Percentiles rank a stretch among this genome's conserved stretches.
Evolutionary conservation across 2,797 vertebrate genomes (phyloP).

Genomic region (Acanthurus leucopareius): DNA sequence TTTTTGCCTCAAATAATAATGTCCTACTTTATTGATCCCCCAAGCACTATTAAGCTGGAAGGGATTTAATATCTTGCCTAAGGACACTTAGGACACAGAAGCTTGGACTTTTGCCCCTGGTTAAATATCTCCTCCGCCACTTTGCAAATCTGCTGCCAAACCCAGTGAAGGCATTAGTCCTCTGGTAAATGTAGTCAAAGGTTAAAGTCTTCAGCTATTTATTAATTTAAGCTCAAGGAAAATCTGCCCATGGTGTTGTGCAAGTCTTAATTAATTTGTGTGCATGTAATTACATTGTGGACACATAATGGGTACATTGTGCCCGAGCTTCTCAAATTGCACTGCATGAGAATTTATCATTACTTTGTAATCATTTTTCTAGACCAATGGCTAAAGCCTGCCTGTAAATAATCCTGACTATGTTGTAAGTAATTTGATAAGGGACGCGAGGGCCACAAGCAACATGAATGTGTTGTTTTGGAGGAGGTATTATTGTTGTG

Average conservation of each 20-base stretch:
- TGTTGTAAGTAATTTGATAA: constrained; percentile 9
- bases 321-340: constrained; percentile 25
- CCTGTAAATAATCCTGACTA: not conserved
- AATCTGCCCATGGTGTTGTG: constrained; percentile 33
- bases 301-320: constrained; percentile 30
- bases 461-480: not conserved
- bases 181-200: constrained; percentile 27
- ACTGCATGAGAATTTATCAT: constrained; percentile 30
- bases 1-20: not conserved
- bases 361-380: constrained; percentile 21
- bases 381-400: constrained; percentile 3
- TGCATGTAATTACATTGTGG: constrained; percentile 53
- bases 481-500: not conserved
- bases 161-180: not conserved
- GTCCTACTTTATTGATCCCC: not conserved
- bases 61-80: not conserved
- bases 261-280: constrained; percentile 56
- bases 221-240: constrained; percentile 47
- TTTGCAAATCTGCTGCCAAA: constrained; percentile 18
- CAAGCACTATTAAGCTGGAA: not conserved
- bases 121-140: constrained; percentile 12
- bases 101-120: not conserved
- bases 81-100: constrained; percentile 1
- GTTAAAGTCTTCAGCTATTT: constrained; percentile 13
- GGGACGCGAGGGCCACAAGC: not conserved